Conservation (phyloP, 37 sponge, comb jelly and placozoan species). For the Chondrosia reniformis region DNA sequence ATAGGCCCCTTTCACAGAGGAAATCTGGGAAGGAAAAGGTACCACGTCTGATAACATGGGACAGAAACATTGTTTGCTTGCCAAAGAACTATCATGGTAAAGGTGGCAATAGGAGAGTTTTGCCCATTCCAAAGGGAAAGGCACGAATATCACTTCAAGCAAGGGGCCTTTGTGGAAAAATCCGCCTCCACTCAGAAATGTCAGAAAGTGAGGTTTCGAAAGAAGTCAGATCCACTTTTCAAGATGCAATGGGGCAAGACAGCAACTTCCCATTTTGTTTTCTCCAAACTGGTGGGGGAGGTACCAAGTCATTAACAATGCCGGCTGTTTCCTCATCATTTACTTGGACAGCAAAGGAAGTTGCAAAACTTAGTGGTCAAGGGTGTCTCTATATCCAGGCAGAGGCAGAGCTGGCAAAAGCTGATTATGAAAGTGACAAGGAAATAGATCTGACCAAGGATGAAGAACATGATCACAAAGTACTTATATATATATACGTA, state of each 20-base stretch:
- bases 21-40: not conserved
- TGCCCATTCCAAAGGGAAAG: slow-evolving; percentile 12
- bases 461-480: no score
- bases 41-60: slow-evolving; percentile 17
- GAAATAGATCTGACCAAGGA: no score
- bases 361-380: slow-evolving; percentile 15
- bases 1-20: no score
- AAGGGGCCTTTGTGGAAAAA: slow-evolving; percentile 41
- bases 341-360: slow-evolving; percentile 28
- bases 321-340: slow-evolving; percentile 34
- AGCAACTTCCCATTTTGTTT: slow-evolving; percentile 32
- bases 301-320: slow-evolving; percentile 14
- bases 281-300: slow-evolving; percentile 39
- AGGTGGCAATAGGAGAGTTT: not conserved
- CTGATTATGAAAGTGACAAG: no score
- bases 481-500: no score
- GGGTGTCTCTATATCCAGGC: slow-evolving; percentile 15
- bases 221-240: slow-evolving; percentile 43
- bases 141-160: slow-evolving; percentile 9
- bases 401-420: not conserved
- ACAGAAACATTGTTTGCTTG: slow-evolving; percentile 12
- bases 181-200: slow-evolving; percentile 28
- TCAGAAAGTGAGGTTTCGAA: slow-evolving; percentile 5
- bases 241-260: slow-evolving; percentile 30
- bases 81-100: not conserved